Evolutionary conservation across 1,140 invertebrate genomes (phyloP), one percentile per base, ranked within the genome.

Genomic region (Trichonephila clavipes): DNA sequence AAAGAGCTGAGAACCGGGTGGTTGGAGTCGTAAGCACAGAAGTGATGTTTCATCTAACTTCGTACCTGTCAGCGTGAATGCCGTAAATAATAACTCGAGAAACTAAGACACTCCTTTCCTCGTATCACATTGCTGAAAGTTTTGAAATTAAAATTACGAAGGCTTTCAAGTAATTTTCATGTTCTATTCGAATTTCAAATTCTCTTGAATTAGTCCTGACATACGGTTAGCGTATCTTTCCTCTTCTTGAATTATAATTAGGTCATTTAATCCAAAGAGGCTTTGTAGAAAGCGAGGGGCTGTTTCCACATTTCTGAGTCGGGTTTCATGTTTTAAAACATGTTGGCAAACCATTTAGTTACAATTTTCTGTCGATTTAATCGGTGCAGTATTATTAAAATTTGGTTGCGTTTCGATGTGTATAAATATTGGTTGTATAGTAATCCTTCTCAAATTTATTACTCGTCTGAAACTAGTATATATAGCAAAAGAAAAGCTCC

Each of bases 121-220:
- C 14, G 28, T 77, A 34, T 77, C 72, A 5, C 28, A 40, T 6
- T 34, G 72, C 72, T 28, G 34, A 34, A 77, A 77, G 34, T 77
- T 77, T 77, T 77, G 28, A 40, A 34, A 77, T 77, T 77, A 77
- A 77, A 77, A 77, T 34, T 77, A 34, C 18, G 72, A 40, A 77
- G 24, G 62, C 62, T 77, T 77, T 77, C 34, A 77, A 34, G 72
- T 77, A 77, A 77, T 28, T 77, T 77, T 34, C 24, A 77, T 40
- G 28, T 77, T 77, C 34, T 28, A 77, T 77, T 77, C 24, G 72
- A 77, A 77, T 77, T 77, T 77, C 72, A 77, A 77, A 77, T 77
- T 77, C 28, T 40, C 72, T 19, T 34, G 72, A 77, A 77, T 77
- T 64, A 64, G 62, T 64, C 21, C 16, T 64, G 62, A 64, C 62